These are phyloP conservation scores for Zaprionus bogoriensis DNA, from an alignment of 2,888 invertebrate species.

Conservation along the genomic window DNA sequence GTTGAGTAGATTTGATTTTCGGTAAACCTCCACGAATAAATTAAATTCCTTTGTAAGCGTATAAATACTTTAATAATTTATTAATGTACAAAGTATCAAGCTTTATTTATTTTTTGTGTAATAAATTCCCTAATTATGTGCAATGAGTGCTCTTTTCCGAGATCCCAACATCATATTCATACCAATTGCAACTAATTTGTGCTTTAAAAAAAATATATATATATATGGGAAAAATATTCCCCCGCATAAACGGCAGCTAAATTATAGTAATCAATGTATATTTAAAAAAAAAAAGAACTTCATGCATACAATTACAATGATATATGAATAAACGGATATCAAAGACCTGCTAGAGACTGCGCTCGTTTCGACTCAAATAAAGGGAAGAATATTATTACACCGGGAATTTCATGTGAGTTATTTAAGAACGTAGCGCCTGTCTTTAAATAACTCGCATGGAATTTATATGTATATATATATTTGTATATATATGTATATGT, in stretches of 20 bases:
- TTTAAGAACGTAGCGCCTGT: no score
- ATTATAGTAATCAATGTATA: constrained; percentile 30
- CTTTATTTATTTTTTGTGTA: constrained; percentile 60
- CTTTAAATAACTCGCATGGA: no score
- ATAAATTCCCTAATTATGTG: constrained; percentile 32
- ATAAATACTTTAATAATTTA: constrained; percentile 16
- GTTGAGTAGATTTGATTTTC: background rate
- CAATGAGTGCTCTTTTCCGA: constrained; percentile 24
- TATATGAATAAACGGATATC: constrained; percentile 9
- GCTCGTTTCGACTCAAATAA: background rate
- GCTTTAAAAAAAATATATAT: constrained; percentile 10
- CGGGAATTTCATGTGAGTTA: background rate
- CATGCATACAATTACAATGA: constrained; percentile 15
- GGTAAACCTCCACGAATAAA: background rate
- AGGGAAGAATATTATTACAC: background rate
- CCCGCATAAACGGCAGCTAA: constrained; percentile 25
- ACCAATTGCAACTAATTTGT: background rate
- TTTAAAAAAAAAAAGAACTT: constrained; percentile 5
- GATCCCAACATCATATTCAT: no score
- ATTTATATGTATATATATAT: no score
- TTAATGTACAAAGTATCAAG: constrained; percentile 30
- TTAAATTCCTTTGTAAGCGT: background rate
- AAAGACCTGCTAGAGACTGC: background rate
- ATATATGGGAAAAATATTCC: constrained; percentile 12
- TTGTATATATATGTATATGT: no score